phyloP scores from a whole-genome alignment of 2,797 vertebrate genomes.

The Antennarius maculatus region DNA sequence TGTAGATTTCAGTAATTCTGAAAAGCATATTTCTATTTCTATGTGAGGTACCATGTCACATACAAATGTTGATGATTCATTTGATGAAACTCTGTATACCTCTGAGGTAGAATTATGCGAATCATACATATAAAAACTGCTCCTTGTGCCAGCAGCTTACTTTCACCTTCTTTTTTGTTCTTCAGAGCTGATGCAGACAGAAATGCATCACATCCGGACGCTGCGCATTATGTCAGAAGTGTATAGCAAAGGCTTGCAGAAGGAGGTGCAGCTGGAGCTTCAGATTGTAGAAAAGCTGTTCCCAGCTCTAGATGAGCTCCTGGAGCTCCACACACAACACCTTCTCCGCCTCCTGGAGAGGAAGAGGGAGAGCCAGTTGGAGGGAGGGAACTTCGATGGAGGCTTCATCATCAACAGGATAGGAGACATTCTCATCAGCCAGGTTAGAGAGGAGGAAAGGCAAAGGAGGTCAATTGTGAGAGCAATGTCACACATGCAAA shows the following conservation, averaged over 20 bases:
- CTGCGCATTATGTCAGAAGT: slow-evolving; percentile 96
- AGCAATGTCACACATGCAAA: no score
- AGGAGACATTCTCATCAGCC: slow-evolving; percentile 91
- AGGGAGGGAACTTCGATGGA: slow-evolving; percentile 74
- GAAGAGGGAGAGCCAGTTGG: slow-evolving; percentile 85
- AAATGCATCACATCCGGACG: slow-evolving; percentile 95
- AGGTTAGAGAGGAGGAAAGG: slow-evolving; percentile 80
- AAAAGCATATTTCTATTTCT: neutral
- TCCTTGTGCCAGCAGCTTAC: neutral
- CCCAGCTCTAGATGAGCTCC: slow-evolving; percentile 90
- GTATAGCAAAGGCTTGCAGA: slow-evolving; percentile 90
- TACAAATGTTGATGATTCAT: neutral
- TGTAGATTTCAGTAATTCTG: neutral
- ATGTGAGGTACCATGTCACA: neutral
- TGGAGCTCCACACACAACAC: slow-evolving; percentile 91
- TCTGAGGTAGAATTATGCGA: neutral
- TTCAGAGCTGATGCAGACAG: slow-evolving; percentile 96
- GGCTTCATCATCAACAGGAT: slow-evolving; percentile 89
- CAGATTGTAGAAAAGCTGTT: slow-evolving; percentile 90
- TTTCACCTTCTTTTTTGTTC: rapidly evolving
- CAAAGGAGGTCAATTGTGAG: neutral
- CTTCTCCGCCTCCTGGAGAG: slow-evolving; percentile 91
- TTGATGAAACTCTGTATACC: neutral
- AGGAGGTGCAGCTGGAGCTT: slow-evolving; percentile 88
- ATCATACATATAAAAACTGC: neutral